Evolutionary conservation across 2,113 vertebrate genomes (phyloP).

Genomic region (Oreochromis tanganicae): DNA sequence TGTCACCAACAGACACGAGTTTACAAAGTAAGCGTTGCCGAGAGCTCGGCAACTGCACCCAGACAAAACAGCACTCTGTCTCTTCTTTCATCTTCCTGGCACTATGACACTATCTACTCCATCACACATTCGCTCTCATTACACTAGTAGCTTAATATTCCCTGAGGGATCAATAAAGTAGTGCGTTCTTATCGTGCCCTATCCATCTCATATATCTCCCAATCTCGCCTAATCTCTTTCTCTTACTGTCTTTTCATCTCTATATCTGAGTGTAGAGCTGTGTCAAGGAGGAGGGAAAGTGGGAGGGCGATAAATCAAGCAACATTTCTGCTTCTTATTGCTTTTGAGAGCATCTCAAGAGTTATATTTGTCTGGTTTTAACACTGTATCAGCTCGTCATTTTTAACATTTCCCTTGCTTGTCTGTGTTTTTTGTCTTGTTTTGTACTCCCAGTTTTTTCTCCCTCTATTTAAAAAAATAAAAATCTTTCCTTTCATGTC

Average conservation of each 20-base stretch:
- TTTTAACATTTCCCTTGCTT: not conserved
- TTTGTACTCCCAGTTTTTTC: not conserved
- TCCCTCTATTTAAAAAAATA: not conserved
- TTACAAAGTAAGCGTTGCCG: not conserved
- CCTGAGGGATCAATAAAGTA: conserved; percentile 57
- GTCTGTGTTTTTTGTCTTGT: not conserved
- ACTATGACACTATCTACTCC: conserved; percentile 36
- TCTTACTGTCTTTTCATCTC: conserved; percentile 58
- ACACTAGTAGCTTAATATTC: conserved; percentile 57
- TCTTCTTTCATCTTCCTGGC: conserved; percentile 34
- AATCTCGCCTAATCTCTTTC: conserved; percentile 52
- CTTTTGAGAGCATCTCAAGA: conserved; percentile 5
- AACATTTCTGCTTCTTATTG: conserved; percentile 19
- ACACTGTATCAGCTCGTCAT: not conserved
- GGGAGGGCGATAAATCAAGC: conserved; percentile 34
- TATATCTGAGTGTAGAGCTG: conserved; percentile 21
- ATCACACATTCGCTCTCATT: conserved; percentile 51
- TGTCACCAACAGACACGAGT: conserved; percentile 11
- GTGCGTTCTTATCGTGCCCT: conserved; percentile 26
- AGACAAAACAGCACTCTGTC: not conserved
- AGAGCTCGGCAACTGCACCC: not conserved
- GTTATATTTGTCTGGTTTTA: not conserved
- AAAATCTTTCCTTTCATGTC: not conserved
- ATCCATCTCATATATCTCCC: conserved; percentile 38
- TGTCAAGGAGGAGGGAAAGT: conserved; percentile 45